These are phyloP conservation scores for Rotaria magnacalcarata DNA, from an alignment of 2,888 invertebrate species.

Conservation along the genomic window DNA sequence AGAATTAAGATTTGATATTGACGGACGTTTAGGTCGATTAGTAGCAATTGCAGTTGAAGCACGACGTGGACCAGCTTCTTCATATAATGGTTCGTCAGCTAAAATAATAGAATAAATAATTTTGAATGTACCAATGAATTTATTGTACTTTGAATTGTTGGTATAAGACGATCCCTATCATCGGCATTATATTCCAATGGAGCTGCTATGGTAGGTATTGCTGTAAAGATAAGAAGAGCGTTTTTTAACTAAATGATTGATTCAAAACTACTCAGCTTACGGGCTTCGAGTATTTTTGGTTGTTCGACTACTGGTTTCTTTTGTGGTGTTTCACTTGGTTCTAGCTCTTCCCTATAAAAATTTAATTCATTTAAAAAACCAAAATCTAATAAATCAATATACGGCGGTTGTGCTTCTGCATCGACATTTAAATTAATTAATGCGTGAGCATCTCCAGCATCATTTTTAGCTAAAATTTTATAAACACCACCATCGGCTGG, in stretches of 20 bases:
- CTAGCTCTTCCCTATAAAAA: neutral
- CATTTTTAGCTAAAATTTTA: constrained; percentile 85
- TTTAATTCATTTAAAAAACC: neutral
- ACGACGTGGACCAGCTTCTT: constrained; percentile 41
- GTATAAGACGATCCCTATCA: neutral
- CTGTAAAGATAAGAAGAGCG: neutral
- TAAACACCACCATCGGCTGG: constrained; percentile 79
- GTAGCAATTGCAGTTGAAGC: neutral
- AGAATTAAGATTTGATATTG: neutral
- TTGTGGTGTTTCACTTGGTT: constrained; percentile 14
- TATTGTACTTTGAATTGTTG: neutral
- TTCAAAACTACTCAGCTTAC: too few species aligned
- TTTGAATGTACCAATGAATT: neutral
- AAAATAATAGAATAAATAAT: neutral
- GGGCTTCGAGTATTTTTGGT: too few species aligned
- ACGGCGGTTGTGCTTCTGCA: neutral
- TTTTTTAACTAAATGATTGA: too few species aligned
- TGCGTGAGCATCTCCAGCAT: constrained; percentile 77
- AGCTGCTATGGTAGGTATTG: neutral
- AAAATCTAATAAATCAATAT: neutral
- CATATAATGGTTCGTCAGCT: constrained; percentile 42
- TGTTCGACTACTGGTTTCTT: neutral
- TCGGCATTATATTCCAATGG: neutral
- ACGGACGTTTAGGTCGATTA: neutral
- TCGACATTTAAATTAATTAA: neutral